These are phyloP conservation scores for Seira musarum DNA, from an alignment of 2,888 invertebrate species.

Conservation along the genomic window DNA sequence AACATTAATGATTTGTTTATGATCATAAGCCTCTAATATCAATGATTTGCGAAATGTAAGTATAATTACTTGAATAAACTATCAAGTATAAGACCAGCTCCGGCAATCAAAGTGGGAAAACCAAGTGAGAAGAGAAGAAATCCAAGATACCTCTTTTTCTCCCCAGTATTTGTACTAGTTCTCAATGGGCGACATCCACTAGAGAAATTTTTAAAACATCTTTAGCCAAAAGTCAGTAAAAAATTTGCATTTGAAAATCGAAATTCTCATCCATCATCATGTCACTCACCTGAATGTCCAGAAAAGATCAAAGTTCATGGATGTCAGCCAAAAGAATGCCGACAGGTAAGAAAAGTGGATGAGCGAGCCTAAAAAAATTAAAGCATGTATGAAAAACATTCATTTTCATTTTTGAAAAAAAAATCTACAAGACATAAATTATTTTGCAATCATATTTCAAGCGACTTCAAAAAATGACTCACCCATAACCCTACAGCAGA, in stretches of 20 bases:
- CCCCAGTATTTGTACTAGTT: conserved; percentile 67
- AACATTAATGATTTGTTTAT: conserved; percentile 1
- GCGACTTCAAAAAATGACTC: conserved; percentile 12
- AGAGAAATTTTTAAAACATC: no score
- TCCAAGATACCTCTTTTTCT: conserved; percentile 65
- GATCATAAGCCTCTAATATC: not conserved
- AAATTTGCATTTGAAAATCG: no score
- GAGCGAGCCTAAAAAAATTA: conserved; percentile 78
- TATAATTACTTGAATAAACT: conserved; percentile 62
- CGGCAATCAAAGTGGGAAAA: conserved; percentile 65
- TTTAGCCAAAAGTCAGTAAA: no score
- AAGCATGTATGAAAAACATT: not conserved
- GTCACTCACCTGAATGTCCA: conserved; percentile 88
- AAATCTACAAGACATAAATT: not conserved
- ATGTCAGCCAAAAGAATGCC: conserved; percentile 94
- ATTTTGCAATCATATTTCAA: not conserved
- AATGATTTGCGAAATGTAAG: conserved; percentile 27
- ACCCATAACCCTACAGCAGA: conserved; percentile 69
- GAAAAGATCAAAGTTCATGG: conserved; percentile 96
- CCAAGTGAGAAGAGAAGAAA: conserved; percentile 68
- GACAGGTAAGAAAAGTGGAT: conserved; percentile 92
- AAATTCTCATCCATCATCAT: conserved; percentile 1
- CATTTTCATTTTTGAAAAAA: not conserved
- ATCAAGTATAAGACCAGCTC: conserved; percentile 66
- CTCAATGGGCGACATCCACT: conserved; percentile 69